phyloP scores from a whole-genome alignment of 2,113 vertebrate genomes.

The Hypomesus transpacificus region DNA sequence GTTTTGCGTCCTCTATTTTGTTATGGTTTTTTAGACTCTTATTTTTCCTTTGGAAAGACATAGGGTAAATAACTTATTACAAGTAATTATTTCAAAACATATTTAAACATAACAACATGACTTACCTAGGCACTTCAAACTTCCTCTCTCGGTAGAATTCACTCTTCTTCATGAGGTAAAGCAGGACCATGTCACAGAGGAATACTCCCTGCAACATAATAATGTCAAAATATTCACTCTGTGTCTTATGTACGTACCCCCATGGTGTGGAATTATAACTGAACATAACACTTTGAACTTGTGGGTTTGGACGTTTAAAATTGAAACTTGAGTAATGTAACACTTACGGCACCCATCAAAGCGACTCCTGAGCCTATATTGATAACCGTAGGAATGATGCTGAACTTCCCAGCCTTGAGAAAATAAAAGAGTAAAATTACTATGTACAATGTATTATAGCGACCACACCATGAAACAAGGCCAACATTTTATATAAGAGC shows the following conservation, averaged over 20 bases:
- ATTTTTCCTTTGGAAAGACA: slow-evolving; percentile 23
- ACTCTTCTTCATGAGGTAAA: slow-evolving; percentile 84
- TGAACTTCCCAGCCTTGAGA: slow-evolving; percentile 85
- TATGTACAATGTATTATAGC: neutral
- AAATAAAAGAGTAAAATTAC: slow-evolving; percentile 20
- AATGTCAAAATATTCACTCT: neutral
- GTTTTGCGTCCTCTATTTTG: neutral
- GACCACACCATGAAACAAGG: neutral
- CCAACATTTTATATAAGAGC: neutral
- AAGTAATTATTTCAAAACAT: neutral
- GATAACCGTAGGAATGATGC: slow-evolving; percentile 82
- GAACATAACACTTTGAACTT: neutral
- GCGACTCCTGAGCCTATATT: slow-evolving; percentile 83
- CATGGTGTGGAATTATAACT: neutral
- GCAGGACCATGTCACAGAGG: slow-evolving; percentile 85
- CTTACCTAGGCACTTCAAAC: slow-evolving; percentile 79
- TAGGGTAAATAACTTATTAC: neutral
- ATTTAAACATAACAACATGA: neutral
- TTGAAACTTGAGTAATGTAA: neutral
- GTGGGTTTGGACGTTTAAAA: neutral
- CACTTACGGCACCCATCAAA: slow-evolving; percentile 86
- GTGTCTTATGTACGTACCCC: too few species aligned
- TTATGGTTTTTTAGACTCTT: neutral
- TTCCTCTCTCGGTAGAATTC: slow-evolving; percentile 81
- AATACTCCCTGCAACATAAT: slow-evolving; percentile 78